Evolutionary conservation across 2,797 vertebrate genomes (phyloP).

Genomic region (Cyprinodon diabolis): DNA sequence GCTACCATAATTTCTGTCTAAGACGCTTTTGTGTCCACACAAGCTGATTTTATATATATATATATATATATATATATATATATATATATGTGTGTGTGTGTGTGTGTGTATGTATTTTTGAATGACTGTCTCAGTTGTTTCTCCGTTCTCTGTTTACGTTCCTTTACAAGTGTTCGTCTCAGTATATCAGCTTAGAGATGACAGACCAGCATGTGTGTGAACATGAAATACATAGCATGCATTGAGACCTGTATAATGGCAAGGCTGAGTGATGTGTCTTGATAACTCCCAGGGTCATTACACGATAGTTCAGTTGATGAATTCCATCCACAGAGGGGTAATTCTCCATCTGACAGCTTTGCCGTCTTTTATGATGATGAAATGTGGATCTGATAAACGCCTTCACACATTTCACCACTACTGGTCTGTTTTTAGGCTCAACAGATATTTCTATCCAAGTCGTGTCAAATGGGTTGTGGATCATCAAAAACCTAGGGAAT

Average conservation of each 20-base stretch:
- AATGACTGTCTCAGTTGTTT: conserved; percentile 21
- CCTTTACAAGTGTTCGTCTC: conserved; percentile 29
- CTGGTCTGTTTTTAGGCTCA: conserved; percentile 62
- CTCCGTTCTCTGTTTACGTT: conserved; percentile 40
- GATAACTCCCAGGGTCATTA: conserved; percentile 73
- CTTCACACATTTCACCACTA: conserved; percentile 40
- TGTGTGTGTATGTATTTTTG: not conserved
- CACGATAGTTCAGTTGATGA: conserved; percentile 72
- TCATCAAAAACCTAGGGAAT: conserved; percentile 27
- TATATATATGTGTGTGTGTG: no score
- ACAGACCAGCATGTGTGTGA: conserved; percentile 50
- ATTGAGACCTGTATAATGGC: conserved; percentile 20
- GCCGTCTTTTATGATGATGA: conserved; percentile 56
- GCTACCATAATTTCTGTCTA: conserved; percentile 23
- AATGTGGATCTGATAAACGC: conserved; percentile 65
- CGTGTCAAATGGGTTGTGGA: conserved; percentile 35
- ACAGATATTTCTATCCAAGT: conserved; percentile 58
- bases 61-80: no score
- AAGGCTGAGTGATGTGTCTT: conserved; percentile 62
- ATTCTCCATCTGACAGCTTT: conserved; percentile 67
- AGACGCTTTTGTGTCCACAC: conserved; percentile 32
- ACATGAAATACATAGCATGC: conserved; percentile 68
- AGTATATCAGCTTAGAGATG: conserved; percentile 43
- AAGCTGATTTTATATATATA: conserved; percentile 23
- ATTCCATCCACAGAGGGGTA: conserved; percentile 68